A percentile compares a stretch with the other conserved stretches of the same genome.
Evolutionary conservation across 2,888 invertebrate genomes (phyloP).

Genomic region (Lasioglossum leucozonium): DNA sequence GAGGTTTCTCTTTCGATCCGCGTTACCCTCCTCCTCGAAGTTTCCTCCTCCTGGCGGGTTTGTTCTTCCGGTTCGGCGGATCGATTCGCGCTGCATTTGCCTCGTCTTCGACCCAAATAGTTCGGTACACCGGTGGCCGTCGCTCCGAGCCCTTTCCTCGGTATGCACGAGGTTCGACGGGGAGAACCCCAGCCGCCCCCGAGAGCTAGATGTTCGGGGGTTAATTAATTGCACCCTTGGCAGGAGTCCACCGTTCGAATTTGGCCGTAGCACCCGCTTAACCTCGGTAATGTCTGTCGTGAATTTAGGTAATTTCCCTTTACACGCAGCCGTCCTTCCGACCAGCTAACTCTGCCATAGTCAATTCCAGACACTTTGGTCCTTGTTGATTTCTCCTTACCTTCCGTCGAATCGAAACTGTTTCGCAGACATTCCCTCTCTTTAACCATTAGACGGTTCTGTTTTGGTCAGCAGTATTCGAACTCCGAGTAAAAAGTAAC

Average conservation of each 20-base stretch:
- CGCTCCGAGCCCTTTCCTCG: conserved; percentile 34
- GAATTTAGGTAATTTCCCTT: conserved; percentile 66
- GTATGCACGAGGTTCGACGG: conserved; percentile 25
- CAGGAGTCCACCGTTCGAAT: conserved; percentile 76
- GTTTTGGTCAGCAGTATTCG: no score
- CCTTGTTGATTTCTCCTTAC: no score
- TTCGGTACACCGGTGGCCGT: conserved; percentile 45
- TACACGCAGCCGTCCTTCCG: conserved; percentile 26
- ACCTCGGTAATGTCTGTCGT: conserved; percentile 69
- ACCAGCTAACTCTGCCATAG: background rate
- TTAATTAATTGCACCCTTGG: conserved; percentile 80
- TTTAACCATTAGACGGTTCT: no score
- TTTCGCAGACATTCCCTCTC: no score
- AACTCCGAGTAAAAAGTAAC: no score
- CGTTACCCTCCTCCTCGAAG: background rate
- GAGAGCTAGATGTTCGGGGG: conserved; percentile 55
- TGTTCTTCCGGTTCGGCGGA: conserved; percentile 39
- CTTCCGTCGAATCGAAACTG: no score
- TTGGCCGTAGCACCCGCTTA: conserved; percentile 67
- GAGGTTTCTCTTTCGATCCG: background rate
- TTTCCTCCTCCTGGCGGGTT: background rate
- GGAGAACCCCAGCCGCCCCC: conserved; percentile 11
- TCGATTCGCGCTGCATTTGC: conserved; percentile 57
- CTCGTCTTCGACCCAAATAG: conserved; percentile 59
- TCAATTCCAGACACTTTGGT: background rate